Evolutionary conservation across 2,113 vertebrate species (phyloP).

Genomic region (Notechis scutatus): DNA sequence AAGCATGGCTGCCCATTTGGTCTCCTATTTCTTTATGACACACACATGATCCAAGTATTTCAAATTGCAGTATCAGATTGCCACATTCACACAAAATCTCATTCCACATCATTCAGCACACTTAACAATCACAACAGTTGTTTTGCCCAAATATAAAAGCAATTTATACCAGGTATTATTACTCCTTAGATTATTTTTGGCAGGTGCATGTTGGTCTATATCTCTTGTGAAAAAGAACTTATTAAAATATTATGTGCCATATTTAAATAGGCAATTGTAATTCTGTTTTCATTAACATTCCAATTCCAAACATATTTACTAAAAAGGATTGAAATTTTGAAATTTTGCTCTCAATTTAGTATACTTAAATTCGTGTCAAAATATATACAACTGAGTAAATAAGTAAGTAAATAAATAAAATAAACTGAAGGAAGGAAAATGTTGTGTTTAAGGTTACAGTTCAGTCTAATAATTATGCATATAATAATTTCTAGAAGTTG

Average conservation of each 20-base stretch:
- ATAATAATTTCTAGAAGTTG: neutral
- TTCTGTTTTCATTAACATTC: neutral
- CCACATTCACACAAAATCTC: neutral
- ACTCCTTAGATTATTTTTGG: neutral
- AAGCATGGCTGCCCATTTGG: neutral
- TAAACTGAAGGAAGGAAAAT: neutral
- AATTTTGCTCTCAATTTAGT: neutral
- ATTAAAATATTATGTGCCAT: neutral
- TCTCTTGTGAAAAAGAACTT: neutral
- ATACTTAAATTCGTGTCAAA: neutral
- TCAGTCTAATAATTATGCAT: neutral
- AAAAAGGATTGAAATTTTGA: neutral
- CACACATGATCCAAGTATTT: neutral
- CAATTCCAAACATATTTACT: neutral
- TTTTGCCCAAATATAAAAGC: neutral
- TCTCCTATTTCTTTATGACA: neutral
- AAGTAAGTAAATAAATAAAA: neutral
- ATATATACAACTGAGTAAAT: neutral
- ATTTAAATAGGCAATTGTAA: neutral
- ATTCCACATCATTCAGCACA: neutral
- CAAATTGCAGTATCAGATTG: neutral
- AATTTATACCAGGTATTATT: neutral
- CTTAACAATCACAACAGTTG: neutral
- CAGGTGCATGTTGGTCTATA: neutral
- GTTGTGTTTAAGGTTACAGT: neutral